A percentile compares a stretch with the other conserved stretches of the same genome.
Evolutionary conservation across 2,888 invertebrate genomes (phyloP).

Genomic region (Sturmia bella): DNA sequence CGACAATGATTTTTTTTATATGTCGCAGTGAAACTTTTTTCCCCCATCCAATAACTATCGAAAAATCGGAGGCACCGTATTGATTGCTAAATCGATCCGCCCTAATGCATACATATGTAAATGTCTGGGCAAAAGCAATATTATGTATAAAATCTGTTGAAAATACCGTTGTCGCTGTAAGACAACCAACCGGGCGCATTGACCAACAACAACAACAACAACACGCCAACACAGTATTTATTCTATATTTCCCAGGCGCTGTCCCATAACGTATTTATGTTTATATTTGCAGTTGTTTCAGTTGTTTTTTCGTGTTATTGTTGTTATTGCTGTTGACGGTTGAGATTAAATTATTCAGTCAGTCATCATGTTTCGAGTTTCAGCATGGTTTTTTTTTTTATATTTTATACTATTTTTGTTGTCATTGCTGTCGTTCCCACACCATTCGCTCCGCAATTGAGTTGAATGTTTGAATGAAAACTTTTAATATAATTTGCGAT

Average conservation of each 20-base stretch:
- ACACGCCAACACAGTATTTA: conserved; percentile 4
- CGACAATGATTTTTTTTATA: too few relatives aligned
- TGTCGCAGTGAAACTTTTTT: too few relatives aligned
- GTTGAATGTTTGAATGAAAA: conserved; percentile 59
- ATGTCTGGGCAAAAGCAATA: neutral
- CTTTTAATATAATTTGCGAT: conserved; percentile 67
- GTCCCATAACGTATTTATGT: conserved; percentile 25
- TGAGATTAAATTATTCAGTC: conserved; percentile 67
- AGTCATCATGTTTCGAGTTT: conserved; percentile 49
- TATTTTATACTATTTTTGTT: neutral
- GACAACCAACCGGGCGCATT: neutral
- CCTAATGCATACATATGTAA: too few relatives aligned
- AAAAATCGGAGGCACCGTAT: too few relatives aligned
- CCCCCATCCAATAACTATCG: too few relatives aligned
- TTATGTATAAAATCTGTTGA: conserved; percentile 21
- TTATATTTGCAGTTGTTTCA: conserved; percentile 3
- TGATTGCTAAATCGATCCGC: too few relatives aligned
- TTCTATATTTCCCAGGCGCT: conserved; percentile 28
- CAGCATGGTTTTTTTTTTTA: conserved; percentile 5
- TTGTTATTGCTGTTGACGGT: conserved; percentile 66
- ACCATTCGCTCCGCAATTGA: conserved; percentile 9
- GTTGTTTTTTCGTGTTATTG: too few relatives aligned
- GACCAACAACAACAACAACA: neutral
- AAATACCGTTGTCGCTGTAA: neutral
- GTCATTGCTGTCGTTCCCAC: neutral